Evolutionary conservation across 2,797 vertebrate genomes (phyloP).

Genomic region (Lepidocolaptes lacrymiger): DNA sequence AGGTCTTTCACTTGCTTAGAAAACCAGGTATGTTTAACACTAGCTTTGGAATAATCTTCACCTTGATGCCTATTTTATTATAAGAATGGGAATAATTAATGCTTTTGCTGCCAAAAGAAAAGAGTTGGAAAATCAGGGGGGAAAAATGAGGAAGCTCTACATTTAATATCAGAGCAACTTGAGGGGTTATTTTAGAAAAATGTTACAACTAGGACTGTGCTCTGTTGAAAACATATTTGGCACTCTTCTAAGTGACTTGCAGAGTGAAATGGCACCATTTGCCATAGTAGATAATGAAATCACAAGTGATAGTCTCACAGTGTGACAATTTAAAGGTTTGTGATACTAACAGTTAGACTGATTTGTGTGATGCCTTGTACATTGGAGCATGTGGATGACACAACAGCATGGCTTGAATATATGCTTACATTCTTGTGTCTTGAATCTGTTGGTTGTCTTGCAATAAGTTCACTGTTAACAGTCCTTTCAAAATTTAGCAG

Average conservation of each 20-base stretch:
- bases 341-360: slow-evolving; percentile 18
- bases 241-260: background rate
- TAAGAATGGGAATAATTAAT: background rate
- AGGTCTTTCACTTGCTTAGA: background rate
- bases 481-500: background rate
- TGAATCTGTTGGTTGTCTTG: background rate
- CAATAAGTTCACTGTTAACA: background rate
- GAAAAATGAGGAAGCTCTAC: background rate
- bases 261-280: background rate
- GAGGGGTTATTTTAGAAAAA: background rate
- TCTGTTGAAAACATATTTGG: background rate
- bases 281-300: background rate
- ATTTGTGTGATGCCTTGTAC: background rate
- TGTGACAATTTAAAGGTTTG: background rate
- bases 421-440: background rate
- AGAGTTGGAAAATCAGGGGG: background rate
- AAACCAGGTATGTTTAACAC: background rate
- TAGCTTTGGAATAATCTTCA: background rate
- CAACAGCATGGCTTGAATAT: slow-evolving; percentile 49
- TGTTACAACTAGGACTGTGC: background rate
- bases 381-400: slow-evolving; percentile 10
- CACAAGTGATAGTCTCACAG: background rate
- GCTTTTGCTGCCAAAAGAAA: background rate
- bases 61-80: background rate
- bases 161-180: background rate